Percentiles rank a stretch among this genome's conserved stretches.
These are phyloP conservation scores for Alexandromys fortis DNA, from an alignment of 2,113 vertebrate genomes.

Conservation along the genomic window DNA sequence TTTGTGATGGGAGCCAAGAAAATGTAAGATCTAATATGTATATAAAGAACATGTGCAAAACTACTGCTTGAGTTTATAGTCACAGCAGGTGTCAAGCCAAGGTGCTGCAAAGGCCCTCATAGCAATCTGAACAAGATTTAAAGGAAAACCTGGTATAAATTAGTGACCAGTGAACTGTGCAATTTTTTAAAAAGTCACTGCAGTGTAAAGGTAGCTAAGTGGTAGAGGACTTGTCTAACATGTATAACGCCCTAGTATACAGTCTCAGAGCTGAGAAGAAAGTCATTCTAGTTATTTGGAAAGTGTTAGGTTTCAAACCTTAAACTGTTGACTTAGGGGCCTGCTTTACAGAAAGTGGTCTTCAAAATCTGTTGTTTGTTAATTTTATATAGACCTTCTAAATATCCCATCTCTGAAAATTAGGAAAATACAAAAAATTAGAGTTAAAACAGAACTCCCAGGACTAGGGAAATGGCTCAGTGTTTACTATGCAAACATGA, in stretches of 20 bases:
- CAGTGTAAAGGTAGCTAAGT: background rate
- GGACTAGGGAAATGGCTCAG: background rate
- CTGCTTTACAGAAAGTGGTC: background rate
- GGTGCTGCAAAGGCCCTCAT: background rate
- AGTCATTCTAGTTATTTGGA: background rate
- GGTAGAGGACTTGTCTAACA: background rate
- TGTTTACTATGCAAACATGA: background rate
- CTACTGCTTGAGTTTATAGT: background rate
- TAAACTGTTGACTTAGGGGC: background rate
- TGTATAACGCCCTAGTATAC: background rate
- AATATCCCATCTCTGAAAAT: slow-evolving; percentile 3
- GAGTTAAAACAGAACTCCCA: background rate
- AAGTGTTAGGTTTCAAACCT: background rate
- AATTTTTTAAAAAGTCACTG: background rate
- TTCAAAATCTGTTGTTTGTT: background rate
- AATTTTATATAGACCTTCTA: background rate
- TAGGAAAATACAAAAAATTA: background rate
- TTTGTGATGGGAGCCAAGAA: background rate
- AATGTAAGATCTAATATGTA: background rate
- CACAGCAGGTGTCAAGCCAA: background rate
- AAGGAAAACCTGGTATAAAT: background rate
- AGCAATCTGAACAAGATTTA: background rate
- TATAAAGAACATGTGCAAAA: background rate
- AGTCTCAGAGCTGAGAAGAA: background rate
- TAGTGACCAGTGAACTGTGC: background rate